Evolutionary conservation across 2,888 invertebrate species (phyloP).

Genomic region (Hymenopus coronatus): DNA sequence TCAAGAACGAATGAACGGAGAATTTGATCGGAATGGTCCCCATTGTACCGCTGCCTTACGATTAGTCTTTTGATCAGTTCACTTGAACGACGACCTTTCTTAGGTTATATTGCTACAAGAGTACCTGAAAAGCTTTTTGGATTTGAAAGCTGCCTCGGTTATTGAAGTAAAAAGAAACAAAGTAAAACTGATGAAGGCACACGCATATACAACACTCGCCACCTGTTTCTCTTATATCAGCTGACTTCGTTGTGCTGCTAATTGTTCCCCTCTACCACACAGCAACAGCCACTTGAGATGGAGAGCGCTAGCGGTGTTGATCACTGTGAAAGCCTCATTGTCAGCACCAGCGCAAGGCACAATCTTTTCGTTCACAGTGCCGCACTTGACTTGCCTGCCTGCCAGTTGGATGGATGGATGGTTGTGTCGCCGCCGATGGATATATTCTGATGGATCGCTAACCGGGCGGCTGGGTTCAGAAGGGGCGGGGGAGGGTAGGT

Average conservation of each 20-base stretch:
- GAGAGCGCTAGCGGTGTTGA: neutral
- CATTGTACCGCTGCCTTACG: neutral
- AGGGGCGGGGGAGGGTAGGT: slow-evolving; percentile 3
- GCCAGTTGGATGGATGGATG: slow-evolving; percentile 7
- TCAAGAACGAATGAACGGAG: neutral
- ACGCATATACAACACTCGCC: neutral
- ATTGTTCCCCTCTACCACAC: neutral
- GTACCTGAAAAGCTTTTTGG: neutral
- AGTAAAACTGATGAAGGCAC: neutral
- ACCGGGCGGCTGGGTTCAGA: neutral
- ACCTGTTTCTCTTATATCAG: neutral
- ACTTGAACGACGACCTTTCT: neutral
- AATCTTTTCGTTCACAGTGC: neutral
- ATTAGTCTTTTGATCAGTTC: neutral
- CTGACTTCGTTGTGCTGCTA: neutral
- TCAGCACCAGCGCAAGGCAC: neutral
- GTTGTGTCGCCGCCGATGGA: neutral
- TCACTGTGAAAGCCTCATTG: neutral
- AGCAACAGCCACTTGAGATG: neutral
- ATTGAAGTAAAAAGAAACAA: neutral
- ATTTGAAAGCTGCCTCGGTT: neutral
- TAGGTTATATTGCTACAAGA: neutral
- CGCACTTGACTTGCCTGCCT: neutral
- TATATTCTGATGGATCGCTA: slow-evolving; percentile 24
- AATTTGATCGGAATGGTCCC: neutral